These are phyloP conservation scores for Clarias macrocephalus DNA, from an alignment of 2,113 vertebrate species.

Conservation along the genomic window DNA sequence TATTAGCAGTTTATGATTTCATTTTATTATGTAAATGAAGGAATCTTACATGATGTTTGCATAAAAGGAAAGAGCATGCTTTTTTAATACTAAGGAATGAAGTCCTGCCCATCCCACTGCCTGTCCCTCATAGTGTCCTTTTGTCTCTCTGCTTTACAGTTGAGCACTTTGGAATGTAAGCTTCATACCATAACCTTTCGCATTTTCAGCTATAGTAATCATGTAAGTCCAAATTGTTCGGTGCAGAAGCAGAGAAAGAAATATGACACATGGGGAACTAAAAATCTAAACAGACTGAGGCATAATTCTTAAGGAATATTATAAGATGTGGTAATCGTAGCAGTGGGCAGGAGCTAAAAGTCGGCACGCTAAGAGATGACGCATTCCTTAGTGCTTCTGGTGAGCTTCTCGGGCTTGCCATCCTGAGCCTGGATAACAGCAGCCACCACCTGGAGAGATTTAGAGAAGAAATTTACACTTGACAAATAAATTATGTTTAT, in stretches of 20 bases:
- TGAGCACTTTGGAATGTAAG: slow-evolving; percentile 39
- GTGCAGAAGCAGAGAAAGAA: slow-evolving; percentile 42
- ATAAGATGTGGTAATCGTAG: not conserved
- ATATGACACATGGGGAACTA: slow-evolving; percentile 3
- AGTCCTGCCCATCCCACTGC: not conserved
- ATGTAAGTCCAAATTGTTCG: slow-evolving; percentile 59
- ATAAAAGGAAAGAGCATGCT: not conserved
- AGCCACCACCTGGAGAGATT: slow-evolving; percentile 72
- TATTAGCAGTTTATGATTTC: not conserved
- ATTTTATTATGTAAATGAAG: too few species aligned
- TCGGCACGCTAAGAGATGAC: slow-evolving; percentile 69
- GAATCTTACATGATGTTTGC: not conserved
- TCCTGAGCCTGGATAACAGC: slow-evolving; percentile 76
- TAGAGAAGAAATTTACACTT: not conserved
- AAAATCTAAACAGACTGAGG: not conserved
- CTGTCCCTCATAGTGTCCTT: slow-evolving; percentile 18
- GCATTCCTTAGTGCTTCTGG: slow-evolving; percentile 77
- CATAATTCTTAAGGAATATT: not conserved
- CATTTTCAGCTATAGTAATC: slow-evolving; percentile 65
- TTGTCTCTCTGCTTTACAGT: not conserved
- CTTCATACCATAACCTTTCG: slow-evolving; percentile 66
- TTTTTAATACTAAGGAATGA: not conserved
- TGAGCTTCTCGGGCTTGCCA: slow-evolving; percentile 79
- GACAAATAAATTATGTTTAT: slow-evolving; percentile 5
- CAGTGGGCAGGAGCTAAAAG: slow-evolving; percentile 1